Evolutionary conservation across 2,888 invertebrate genomes (phyloP), one percentile per base, ranked within the genome.

Genomic region (Anoncus sp.): DNA sequence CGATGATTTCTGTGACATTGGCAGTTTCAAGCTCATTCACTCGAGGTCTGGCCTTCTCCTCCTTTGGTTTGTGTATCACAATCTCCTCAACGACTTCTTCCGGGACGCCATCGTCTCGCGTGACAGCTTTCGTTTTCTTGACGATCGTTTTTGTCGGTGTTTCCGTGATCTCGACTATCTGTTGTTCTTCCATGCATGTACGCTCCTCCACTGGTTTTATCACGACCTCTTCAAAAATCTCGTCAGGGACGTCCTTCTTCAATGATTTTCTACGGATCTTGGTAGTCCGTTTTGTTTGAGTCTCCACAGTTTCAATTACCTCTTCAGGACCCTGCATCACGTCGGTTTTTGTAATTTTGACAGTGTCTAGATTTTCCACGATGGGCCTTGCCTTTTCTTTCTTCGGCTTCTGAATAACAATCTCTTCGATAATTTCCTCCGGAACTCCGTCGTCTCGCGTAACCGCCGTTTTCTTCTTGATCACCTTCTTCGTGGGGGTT

Each of bases 11-110:
- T n/a, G 82, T 80, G n/a, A 84, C 53, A 40, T 71, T 31, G 14
- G 76, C 92, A 5, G 91, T 80, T 65, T 90, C 89, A 75, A 92
- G 88, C 74, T 92, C 92, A 76, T 90, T 89, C 3, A 87, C 76
- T 5, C 82, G 38, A 14, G 81, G 69, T 43, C 77, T 83, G 3
- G 82, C 85, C 62, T 80, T 80, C 74, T 82, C 81, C 72, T 80
- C 77, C 47, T 75, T 75, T 27, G 83, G 85, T 66, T 86, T 84
- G 20, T 83, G 78, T 10, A 83, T 60, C 3, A 79, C 77, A 14
- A 86, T 81, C 51, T 86, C 85, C 47, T 87, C 81, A 16, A 85
- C 65, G 3, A 83, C 77, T 65, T 86, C 87, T 57, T 83, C 85
- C 7, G 83, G 82, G 6, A 82, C 59, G 20, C 84, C 79, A 60